Conservation (phyloP, 1,140 invertebrate genomes). For the Nymphalis io region DNA sequence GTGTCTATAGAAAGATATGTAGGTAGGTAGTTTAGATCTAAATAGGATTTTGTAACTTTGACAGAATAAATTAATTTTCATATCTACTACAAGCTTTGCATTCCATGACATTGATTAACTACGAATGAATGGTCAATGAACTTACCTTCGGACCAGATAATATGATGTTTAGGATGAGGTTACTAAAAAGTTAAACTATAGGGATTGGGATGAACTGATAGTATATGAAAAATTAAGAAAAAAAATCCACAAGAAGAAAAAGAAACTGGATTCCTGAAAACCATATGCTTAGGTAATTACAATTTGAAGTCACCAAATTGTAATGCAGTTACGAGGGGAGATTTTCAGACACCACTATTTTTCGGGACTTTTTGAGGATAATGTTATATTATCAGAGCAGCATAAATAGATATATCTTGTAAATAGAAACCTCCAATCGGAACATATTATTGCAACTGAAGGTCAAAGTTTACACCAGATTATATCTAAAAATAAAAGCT, state of each 20-base stretch:
- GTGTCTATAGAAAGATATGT: no score
- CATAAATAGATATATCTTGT: constrained; percentile 43
- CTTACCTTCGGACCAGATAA: constrained; percentile 26
- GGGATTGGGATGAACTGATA: constrained; percentile 38
- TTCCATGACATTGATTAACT: background rate
- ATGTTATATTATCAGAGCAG: constrained; percentile 55
- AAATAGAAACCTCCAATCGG: constrained; percentile 64
- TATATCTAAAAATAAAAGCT: constrained; percentile 47
- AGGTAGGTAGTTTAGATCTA: background rate
- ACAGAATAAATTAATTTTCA: background rate
- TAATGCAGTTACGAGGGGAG: constrained; percentile 82
- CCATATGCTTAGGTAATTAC: constrained; percentile 71
- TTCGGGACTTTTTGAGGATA: constrained; percentile 30
- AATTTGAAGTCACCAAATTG: constrained; percentile 80
- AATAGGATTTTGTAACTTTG: background rate
- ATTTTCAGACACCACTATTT: constrained; percentile 74
- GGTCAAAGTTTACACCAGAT: constrained; percentile 50
- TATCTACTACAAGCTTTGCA: background rate
- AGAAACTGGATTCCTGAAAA: constrained; percentile 76
- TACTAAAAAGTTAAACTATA: constrained; percentile 29
- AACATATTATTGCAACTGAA: constrained; percentile 62
- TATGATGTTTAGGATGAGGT: constrained; percentile 25
- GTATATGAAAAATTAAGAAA: constrained; percentile 47
- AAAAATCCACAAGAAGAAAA: constrained; percentile 71
- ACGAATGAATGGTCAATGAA: constrained; percentile 14